Evolutionary conservation across 2,888 invertebrate species (phyloP).

Genomic region (Leptopilina syphax): DNA sequence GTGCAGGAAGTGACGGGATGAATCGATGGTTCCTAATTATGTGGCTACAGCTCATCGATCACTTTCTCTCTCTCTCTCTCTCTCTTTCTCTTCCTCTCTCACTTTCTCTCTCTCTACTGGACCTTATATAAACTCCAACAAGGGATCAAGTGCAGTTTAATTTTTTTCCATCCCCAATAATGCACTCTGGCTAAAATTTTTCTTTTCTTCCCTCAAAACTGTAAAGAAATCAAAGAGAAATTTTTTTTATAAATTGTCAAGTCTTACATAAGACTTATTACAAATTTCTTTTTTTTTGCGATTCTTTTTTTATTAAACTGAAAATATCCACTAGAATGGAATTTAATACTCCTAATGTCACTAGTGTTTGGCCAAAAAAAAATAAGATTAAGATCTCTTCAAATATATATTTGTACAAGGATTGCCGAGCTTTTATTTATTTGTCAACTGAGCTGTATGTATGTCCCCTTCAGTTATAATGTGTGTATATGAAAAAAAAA

Average conservation of each 20-base stretch:
- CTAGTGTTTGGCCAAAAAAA: conserved; percentile 5
- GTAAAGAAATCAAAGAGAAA: not conserved
- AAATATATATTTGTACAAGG: conserved; percentile 29
- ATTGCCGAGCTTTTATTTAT: conserved; percentile 5
- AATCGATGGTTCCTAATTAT: conserved; percentile 39
- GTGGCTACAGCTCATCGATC: conserved; percentile 39
- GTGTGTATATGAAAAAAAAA: too few relatives aligned
- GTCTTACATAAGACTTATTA: too few relatives aligned
- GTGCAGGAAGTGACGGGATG: conserved; percentile 37
- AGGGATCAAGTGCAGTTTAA: not conserved
- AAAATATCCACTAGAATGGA: not conserved
- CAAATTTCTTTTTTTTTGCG: not conserved
- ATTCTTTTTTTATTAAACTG: not conserved
- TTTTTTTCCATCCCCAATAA: conserved; percentile 4
- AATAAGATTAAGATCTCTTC: conserved; percentile 24
- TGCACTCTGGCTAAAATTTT: not conserved
- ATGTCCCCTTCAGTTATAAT: conserved; percentile 27
- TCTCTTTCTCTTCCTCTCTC: too few relatives aligned
- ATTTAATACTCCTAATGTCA: conserved; percentile 18
- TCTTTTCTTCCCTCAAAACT: not conserved
- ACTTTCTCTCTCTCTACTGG: not conserved
- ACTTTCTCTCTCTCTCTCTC: conserved; percentile 4
- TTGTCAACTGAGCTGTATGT: not conserved
- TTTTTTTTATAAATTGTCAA: too few relatives aligned
- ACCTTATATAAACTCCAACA: conserved; percentile 20